These are phyloP conservation scores for Argya squamiceps DNA, from an alignment of 2,797 vertebrate genomes.

Conservation along the genomic window DNA sequence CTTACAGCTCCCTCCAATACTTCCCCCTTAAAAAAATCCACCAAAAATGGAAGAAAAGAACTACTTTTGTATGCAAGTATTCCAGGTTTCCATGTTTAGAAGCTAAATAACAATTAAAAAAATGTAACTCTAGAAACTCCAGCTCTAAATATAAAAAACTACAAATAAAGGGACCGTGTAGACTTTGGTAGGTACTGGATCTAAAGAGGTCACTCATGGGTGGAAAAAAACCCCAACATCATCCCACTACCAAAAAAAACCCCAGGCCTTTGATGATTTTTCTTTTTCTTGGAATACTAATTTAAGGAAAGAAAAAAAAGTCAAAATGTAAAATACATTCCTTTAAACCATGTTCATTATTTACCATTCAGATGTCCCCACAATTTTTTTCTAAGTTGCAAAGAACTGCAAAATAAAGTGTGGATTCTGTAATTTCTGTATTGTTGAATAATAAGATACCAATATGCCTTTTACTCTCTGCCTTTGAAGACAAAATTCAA, in stretches of 20 bases:
- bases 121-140: background rate
- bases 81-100: background rate
- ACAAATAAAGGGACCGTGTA: background rate
- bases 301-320: background rate
- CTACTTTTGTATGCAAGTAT: background rate
- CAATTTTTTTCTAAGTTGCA: background rate
- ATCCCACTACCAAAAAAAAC: background rate
- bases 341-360: background rate
- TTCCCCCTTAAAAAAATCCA: rapidly evolving
- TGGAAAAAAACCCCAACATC: background rate
- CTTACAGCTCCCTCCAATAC: no score
- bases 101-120: background rate
- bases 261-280: background rate
- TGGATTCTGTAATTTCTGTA: background rate
- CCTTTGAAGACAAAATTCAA: conserved; percentile 6
- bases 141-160: background rate
- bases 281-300: background rate
- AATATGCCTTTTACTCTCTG: background rate
- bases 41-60: background rate
- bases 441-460: background rate
- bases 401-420: background rate
- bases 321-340: background rate
- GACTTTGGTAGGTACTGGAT: background rate
- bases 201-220: background rate
- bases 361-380: background rate